Evolutionary conservation across 2,888 invertebrate species (phyloP).

Genomic region (Pogonocherus hispidulus): DNA sequence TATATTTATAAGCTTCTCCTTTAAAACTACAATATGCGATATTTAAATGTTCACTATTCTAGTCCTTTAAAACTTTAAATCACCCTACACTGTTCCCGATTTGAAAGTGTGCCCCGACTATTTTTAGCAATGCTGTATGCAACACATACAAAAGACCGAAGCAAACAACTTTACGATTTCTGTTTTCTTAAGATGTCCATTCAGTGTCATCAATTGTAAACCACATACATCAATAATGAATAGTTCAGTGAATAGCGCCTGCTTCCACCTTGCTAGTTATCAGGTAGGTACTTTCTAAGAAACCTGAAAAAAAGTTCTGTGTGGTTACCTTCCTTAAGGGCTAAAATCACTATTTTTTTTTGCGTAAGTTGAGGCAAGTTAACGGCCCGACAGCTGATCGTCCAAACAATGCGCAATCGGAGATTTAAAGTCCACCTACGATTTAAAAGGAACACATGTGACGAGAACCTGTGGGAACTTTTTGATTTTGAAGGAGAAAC

Average conservation of each 20-base stretch:
- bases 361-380: too few relatives aligned
- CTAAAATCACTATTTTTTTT: conserved; percentile 22
- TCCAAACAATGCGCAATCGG: conserved; percentile 36
- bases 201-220: conserved; percentile 34
- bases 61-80: too few relatives aligned
- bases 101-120: too few relatives aligned
- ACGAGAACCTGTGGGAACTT: conserved; percentile 46
- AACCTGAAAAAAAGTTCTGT: conserved; percentile 1
- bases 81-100: too few relatives aligned
- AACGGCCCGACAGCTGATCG: conserved; percentile 42
- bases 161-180: conserved; percentile 3
- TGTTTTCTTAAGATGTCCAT: conserved; percentile 25
- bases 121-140: too few relatives aligned
- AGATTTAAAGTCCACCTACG: conserved; percentile 47
- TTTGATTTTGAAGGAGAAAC: conserved; percentile 30
- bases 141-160: not conserved
- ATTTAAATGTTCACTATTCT: too few relatives aligned
- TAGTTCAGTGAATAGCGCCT: conserved; percentile 9
- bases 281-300: conserved; percentile 25
- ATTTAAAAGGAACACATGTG: conserved; percentile 42
- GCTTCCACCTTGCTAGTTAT: conserved; percentile 24
- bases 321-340: not conserved
- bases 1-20: too few relatives aligned
- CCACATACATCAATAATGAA: conserved; percentile 32
- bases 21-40: too few relatives aligned